These are phyloP conservation scores for Mugil cephalus DNA, from an alignment of 2,113 vertebrate species.

Conservation along the genomic window DNA sequence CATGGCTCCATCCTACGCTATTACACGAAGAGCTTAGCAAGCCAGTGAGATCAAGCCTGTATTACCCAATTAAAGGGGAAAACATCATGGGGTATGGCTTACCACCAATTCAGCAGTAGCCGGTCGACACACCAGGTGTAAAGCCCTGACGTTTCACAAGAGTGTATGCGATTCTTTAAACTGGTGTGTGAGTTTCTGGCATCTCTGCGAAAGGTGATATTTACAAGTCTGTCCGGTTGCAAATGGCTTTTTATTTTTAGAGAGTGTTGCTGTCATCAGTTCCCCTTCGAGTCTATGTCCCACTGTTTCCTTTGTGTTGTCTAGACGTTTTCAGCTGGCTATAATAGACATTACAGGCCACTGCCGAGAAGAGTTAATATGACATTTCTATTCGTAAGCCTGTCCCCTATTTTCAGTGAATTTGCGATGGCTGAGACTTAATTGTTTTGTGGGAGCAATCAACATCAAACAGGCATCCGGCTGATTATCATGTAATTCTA, in stretches of 20 bases:
- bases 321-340: background rate
- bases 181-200: conserved; percentile 42
- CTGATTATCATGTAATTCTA: conserved; percentile 1
- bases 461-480: background rate
- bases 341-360: background rate
- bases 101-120: conserved; percentile 60
- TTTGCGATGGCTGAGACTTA: background rate
- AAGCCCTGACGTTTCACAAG: conserved; percentile 63
- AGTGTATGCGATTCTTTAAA: conserved; percentile 35
- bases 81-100: conserved; percentile 44
- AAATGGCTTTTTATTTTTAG: conserved; percentile 59
- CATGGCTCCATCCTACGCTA: conserved; percentile 36
- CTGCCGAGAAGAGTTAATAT: background rate
- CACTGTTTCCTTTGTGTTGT: background rate
- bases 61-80: conserved; percentile 47
- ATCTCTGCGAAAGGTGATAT: conserved; percentile 65
- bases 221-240: conserved; percentile 63
- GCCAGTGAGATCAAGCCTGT: conserved; percentile 44
- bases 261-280: conserved; percentile 23
- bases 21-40: conserved; percentile 43
- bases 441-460: background rate
- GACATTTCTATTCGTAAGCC: background rate
- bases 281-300: background rate
- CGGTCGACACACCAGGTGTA: conserved; percentile 72
- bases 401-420: background rate